Evolutionary conservation across 2,797 vertebrate genomes (phyloP).

Genomic region (Falco rusticolus): DNA sequence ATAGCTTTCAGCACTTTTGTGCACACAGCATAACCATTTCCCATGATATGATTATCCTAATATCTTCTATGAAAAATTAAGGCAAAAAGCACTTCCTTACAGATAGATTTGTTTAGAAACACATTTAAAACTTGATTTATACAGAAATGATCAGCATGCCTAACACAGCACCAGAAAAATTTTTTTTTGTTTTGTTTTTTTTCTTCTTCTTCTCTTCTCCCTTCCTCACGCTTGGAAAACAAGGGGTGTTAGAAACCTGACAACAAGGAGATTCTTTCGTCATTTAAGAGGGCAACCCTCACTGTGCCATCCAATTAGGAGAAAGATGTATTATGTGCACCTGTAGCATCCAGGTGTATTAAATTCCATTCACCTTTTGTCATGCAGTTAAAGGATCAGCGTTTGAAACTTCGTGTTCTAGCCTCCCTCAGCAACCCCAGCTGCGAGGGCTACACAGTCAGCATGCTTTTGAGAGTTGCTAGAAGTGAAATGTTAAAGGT

Average conservation of each 20-base stretch:
- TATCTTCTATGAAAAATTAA: neutral
- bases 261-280: accelerated
- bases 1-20: neutral
- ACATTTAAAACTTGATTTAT: neutral
- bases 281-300: neutral
- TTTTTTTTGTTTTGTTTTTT: neutral
- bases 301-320: neutral
- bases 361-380: neutral
- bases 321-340: neutral
- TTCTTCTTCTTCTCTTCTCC: no score
- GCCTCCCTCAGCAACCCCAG: accelerated
- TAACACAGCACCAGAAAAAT: accelerated
- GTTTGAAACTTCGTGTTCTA: accelerated
- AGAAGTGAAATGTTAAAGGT: neutral
- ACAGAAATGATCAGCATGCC: accelerated
- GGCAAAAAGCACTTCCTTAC: neutral
- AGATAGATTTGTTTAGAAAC: neutral
- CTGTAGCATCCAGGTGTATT: neutral
- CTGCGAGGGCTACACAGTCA: no score
- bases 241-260: neutral
- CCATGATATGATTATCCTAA: neutral
- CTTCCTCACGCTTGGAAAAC: neutral
- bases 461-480: no score
- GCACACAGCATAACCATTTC: neutral
- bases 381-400: neutral